Evolutionary conservation across 2,888 invertebrate species (phyloP).

Genomic region (Adela reaumurella): DNA sequence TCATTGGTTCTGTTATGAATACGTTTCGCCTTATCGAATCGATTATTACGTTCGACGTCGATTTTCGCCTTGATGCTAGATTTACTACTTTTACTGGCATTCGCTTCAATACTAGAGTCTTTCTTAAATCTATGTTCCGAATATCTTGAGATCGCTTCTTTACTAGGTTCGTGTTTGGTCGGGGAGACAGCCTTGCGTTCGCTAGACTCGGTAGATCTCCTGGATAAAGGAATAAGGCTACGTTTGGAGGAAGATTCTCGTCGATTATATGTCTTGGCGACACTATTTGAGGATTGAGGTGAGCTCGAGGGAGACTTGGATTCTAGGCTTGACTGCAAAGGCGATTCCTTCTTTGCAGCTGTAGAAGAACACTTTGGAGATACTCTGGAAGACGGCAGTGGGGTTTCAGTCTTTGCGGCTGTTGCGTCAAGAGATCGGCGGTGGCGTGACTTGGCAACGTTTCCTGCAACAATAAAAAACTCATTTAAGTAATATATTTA

Average conservation of each 20-base stretch:
- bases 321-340: not conserved
- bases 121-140: not conserved
- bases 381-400: conserved; percentile 48
- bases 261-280: not conserved
- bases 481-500: too few relatives aligned
- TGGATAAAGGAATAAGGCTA: not conserved
- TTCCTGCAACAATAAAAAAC: conserved; percentile 38
- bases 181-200: not conserved
- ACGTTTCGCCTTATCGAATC: not conserved
- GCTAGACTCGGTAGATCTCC: not conserved
- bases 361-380: conserved; percentile 36
- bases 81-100: not conserved
- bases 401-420: conserved; percentile 42
- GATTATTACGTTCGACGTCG: not conserved
- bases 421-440: conserved; percentile 38
- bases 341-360: not conserved
- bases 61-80: not conserved
- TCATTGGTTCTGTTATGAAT: conserved; percentile 20
- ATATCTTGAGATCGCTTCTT: not conserved
- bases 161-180: not conserved
- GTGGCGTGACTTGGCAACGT: conserved; percentile 30
- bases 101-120: not conserved
- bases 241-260: not conserved
- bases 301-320: not conserved
- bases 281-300: not conserved